A percentile compares a stretch with the other conserved stretches of the same genome.
Evolutionary conservation across 2,113 vertebrate genomes (phyloP).

Genomic region (Tachuris rubrigastra): DNA sequence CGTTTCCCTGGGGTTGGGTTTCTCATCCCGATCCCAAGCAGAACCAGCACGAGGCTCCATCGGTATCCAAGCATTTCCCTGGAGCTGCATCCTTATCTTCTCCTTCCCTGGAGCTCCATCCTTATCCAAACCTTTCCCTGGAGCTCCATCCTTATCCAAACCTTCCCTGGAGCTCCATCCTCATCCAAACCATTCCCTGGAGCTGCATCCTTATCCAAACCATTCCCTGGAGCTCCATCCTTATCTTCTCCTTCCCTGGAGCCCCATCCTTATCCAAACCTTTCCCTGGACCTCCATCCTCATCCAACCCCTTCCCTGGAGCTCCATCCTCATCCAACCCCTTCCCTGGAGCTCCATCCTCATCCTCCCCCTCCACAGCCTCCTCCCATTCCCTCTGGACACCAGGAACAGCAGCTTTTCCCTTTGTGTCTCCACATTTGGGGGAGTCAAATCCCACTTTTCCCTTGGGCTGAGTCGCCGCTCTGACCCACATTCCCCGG

Average conservation of each 20-base stretch:
- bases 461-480: rapidly evolving
- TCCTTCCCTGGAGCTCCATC: no score
- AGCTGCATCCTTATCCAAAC: neutral
- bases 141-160: no score
- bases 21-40: neutral
- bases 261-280: no score
- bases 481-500: neutral
- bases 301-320: neutral
- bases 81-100: neutral
- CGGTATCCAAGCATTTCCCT: no score
- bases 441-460: neutral
- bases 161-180: no score
- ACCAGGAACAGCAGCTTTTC: neutral
- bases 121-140: no score
- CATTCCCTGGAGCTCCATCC: no score
- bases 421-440: rapidly evolving
- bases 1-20: rapidly evolving
- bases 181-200: neutral
- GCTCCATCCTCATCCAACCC: neutral
- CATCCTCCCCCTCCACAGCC: neutral
- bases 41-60: neutral
- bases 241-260: no score
- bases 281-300: neutral
- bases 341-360: neutral
- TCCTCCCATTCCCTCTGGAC: rapidly evolving